Evolutionary conservation across 2,113 vertebrate species (phyloP).

Genomic region (Chionomys nivalis): DNA sequence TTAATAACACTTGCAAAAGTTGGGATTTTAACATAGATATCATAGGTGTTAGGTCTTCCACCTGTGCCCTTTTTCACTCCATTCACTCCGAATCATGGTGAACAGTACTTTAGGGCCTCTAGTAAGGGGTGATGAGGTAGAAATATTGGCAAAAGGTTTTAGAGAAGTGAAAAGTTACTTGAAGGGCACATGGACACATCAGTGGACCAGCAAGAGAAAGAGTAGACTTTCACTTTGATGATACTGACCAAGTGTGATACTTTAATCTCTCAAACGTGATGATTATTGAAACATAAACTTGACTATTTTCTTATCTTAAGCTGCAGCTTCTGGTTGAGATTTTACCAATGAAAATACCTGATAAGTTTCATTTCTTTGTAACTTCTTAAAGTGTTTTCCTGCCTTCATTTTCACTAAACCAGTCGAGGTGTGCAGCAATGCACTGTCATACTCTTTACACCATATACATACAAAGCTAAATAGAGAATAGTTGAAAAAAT

Average conservation of each 20-base stretch:
- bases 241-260: background rate
- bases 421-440: background rate
- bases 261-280: background rate
- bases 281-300: background rate
- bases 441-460: background rate
- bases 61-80: rapidly evolving
- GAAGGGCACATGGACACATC: background rate
- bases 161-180: background rate
- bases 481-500: background rate
- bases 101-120: background rate
- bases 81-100: background rate
- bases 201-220: background rate
- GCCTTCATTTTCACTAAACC: background rate
- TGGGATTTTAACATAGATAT: background rate
- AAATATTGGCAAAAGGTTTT: background rate
- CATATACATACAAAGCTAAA: background rate
- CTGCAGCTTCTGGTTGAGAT: background rate
- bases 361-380: background rate
- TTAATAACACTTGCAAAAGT: background rate
- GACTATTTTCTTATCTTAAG: background rate
- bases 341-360: background rate
- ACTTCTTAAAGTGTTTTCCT: background rate
- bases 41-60: too few relatives aligned
- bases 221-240: background rate
- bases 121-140: background rate